A percentile compares a stretch with the other conserved stretches of the same genome.
Conservation (phyloP, 2,797 vertebrate genomes). For the Fistularia tabacaria region DNA sequence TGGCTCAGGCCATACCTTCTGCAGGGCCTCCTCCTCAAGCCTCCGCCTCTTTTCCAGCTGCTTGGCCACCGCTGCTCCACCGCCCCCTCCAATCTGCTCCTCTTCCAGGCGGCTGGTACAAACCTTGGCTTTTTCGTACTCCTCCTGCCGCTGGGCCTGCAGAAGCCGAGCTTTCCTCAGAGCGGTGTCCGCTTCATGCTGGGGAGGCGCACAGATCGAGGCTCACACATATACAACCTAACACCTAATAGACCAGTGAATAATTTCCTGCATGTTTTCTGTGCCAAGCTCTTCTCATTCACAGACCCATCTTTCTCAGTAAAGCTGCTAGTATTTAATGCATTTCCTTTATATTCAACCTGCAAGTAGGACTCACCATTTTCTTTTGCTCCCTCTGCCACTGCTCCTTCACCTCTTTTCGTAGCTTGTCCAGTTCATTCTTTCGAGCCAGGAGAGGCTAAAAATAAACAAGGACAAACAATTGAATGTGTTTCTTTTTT, state of each 20-base stretch:
- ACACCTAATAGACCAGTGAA: too few species aligned
- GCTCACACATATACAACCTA: too few species aligned
- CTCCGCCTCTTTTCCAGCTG: slow-evolving; percentile 89
- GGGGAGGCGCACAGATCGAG: slow-evolving; percentile 6
- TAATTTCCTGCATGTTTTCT: too few species aligned
- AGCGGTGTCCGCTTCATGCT: slow-evolving; percentile 90
- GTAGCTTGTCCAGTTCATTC: slow-evolving; percentile 92
- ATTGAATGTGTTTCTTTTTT: slow-evolving; percentile 2
- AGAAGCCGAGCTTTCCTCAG: slow-evolving; percentile 87
- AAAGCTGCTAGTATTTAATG: not conserved
- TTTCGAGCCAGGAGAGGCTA: slow-evolving; percentile 92
- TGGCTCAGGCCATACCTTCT: slow-evolving; percentile 77
- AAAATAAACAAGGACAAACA: slow-evolving; percentile 18
- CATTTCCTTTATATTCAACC: not conserved
- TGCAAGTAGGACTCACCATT: slow-evolving; percentile 89
- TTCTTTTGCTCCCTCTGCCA: slow-evolving; percentile 97
- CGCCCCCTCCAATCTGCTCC: slow-evolving; percentile 77
- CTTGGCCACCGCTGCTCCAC: slow-evolving; percentile 77
- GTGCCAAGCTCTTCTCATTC: too few species aligned
- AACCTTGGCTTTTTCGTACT: slow-evolving; percentile 90
- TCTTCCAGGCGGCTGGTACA: slow-evolving; percentile 88
- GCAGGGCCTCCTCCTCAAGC: slow-evolving; percentile 91
- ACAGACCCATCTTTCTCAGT: too few species aligned
- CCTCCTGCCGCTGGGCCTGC: slow-evolving; percentile 88
- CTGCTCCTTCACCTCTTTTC: slow-evolving; percentile 96